A percentile compares a stretch with the other conserved stretches of the same genome.
These are phyloP conservation scores for Sycophila sp. DNA, from an alignment of 1,140 invertebrate species.

Conservation along the genomic window DNA sequence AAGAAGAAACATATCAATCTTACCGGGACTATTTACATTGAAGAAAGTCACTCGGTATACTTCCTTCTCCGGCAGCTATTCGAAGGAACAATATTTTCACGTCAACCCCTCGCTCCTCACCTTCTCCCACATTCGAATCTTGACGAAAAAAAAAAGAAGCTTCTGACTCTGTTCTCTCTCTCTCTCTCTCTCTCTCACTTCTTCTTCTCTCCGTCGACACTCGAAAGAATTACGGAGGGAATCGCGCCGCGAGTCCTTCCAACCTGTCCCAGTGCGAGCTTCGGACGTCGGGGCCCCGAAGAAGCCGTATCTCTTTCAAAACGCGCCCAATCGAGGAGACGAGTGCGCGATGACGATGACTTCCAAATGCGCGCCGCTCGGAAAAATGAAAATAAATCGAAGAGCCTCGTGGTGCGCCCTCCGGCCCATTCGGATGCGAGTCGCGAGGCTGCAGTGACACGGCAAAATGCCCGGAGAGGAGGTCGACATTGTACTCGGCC, in stretches of 20 bases:
- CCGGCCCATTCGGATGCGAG: neutral
- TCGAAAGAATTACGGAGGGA: neutral
- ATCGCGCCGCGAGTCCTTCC: neutral
- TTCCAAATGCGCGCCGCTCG: slow-evolving; percentile 2
- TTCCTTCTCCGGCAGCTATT: slow-evolving; percentile 3
- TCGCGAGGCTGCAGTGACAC: neutral
- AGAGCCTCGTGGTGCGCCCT: neutral
- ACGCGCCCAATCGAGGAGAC: slow-evolving; percentile 17
- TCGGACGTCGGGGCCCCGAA: neutral
- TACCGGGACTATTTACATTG: slow-evolving; percentile 6
- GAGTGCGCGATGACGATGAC: too few relatives aligned
- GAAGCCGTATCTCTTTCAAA: slow-evolving; percentile 37
- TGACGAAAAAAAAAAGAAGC: neutral
- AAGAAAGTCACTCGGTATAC: neutral
- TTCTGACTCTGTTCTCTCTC: neutral
- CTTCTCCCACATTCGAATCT: slow-evolving; percentile 1
- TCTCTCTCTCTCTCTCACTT: neutral
- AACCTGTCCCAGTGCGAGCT: slow-evolving; percentile 1
- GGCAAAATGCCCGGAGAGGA: neutral
- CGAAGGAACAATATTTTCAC: slow-evolving; percentile 30
- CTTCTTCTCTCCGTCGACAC: too few relatives aligned
- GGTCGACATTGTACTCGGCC: neutral
- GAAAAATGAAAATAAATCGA: slow-evolving; percentile 39
- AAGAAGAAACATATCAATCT: slow-evolving; percentile 21
- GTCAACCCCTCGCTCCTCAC: neutral